phyloP scores from a whole-genome alignment of 92 coral and sea anemone genomes.

The Epizoanthus ramosus region DNA sequence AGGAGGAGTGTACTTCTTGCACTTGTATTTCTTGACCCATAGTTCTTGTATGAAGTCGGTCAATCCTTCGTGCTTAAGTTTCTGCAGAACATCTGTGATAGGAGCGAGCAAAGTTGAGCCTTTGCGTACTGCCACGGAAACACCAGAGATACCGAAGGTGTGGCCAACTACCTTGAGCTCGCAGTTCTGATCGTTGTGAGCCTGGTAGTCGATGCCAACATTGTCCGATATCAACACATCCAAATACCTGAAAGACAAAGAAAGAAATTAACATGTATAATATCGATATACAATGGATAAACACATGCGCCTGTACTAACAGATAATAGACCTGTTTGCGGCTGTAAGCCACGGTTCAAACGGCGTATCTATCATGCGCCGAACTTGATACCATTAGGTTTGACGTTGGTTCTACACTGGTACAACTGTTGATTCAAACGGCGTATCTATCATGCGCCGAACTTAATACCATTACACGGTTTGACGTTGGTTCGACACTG shows the following conservation, averaged over 20 bases:
- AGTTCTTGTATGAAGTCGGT: slow-evolving; percentile 79
- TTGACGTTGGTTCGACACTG: too few relatives aligned
- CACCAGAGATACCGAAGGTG: slow-evolving; percentile 88
- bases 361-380: too few relatives aligned
- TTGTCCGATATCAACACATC: slow-evolving; percentile 83
- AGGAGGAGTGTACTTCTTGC: slow-evolving; percentile 71
- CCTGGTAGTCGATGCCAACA: slow-evolving; percentile 72
- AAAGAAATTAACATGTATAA: not conserved
- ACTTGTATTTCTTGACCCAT: slow-evolving; percentile 73
- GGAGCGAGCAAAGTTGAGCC: slow-evolving; percentile 70
- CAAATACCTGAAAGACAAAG: slow-evolving; percentile 52
- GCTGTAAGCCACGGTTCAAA: too few relatives aligned
- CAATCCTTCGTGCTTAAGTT: slow-evolving; percentile 67
- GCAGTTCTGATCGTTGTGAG: slow-evolving; percentile 70
- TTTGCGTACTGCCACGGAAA: slow-evolving; percentile 70
- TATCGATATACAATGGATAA: not conserved
- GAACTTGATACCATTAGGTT: too few relatives aligned
- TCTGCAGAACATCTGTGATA: slow-evolving; percentile 64
- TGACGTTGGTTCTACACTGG: too few relatives aligned
- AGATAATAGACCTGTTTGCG: too few relatives aligned
- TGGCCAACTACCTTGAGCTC: slow-evolving; percentile 78
- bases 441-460: too few relatives aligned
- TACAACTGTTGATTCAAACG: too few relatives aligned
- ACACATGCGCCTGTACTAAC: too few relatives aligned
- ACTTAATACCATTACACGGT: too few relatives aligned